Conservation (phyloP, 2,888 invertebrate species). For the Eupsilia transversa region DNA sequence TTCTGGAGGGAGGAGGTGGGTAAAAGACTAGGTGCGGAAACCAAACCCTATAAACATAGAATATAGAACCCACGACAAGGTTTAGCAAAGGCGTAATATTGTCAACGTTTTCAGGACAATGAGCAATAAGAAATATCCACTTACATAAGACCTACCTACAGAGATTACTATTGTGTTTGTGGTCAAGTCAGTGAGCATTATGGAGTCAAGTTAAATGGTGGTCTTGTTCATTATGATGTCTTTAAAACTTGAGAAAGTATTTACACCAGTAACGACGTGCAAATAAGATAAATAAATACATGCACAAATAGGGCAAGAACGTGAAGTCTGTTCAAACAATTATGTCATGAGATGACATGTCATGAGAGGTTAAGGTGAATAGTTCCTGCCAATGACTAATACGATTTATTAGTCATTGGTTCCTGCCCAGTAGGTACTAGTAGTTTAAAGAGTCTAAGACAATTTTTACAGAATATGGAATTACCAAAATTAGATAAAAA, state of each 20-base stretch:
- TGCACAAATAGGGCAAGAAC: background rate
- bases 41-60: too few species aligned
- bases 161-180: background rate
- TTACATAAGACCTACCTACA: background rate
- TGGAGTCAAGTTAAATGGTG: conserved; percentile 11
- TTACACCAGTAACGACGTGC: background rate
- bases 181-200: background rate
- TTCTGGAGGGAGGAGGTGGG: too few species aligned
- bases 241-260: conserved; percentile 4
- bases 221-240: background rate
- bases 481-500: too few species aligned
- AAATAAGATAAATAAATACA: background rate
- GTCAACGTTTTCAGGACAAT: conserved; percentile 28
- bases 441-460: too few species aligned
- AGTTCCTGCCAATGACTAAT: too few species aligned
- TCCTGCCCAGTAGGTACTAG: too few species aligned
- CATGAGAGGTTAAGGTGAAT: background rate
- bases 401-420: too few species aligned
- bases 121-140: conserved; percentile 14
- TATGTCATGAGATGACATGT: background rate
- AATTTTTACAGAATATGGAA: too few species aligned
- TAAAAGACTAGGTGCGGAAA: too few species aligned
- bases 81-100: background rate
- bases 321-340: background rate
- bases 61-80: background rate